A percentile compares a stretch with the other conserved stretches of the same genome.
Conservation (phyloP, 1,140 invertebrate genomes). For the Rhagoletis zephyria region DNA sequence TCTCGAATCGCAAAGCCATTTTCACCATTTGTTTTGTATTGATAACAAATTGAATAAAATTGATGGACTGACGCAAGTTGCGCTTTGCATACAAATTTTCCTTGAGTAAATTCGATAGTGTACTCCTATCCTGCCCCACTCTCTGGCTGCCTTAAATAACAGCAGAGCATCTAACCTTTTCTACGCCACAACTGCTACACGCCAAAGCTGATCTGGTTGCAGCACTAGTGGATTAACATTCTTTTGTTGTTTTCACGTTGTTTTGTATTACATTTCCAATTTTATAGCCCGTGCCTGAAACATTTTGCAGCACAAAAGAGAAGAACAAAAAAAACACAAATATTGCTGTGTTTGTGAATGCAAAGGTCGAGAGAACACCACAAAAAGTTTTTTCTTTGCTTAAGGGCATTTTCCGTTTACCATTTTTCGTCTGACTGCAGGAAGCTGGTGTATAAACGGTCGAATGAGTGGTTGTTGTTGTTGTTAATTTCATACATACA, state of each 20-base stretch:
- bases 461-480: neutral
- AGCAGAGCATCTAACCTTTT: neutral
- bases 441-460: neutral
- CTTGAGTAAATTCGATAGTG: neutral
- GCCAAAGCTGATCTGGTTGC: constrained; percentile 39
- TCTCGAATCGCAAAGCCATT: neutral
- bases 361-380: neutral
- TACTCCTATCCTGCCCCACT: neutral
- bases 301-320: neutral
- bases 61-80: constrained; percentile 26
- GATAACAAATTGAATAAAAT: constrained; percentile 53
- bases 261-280: constrained; percentile 1
- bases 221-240: constrained; percentile 6
- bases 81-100: constrained; percentile 51
- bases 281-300: neutral
- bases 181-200: neutral
- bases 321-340: neutral
- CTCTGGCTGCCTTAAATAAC: neutral
- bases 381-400: neutral
- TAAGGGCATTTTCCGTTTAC: neutral
- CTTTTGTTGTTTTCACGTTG: constrained; percentile 17
- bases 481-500: neutral
- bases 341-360: neutral
- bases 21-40: constrained; percentile 47
- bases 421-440: neutral